Base-by-base conservation (phyloP, 2,113 vertebrate species). In the Arvicanthis niloticus region DNA sequence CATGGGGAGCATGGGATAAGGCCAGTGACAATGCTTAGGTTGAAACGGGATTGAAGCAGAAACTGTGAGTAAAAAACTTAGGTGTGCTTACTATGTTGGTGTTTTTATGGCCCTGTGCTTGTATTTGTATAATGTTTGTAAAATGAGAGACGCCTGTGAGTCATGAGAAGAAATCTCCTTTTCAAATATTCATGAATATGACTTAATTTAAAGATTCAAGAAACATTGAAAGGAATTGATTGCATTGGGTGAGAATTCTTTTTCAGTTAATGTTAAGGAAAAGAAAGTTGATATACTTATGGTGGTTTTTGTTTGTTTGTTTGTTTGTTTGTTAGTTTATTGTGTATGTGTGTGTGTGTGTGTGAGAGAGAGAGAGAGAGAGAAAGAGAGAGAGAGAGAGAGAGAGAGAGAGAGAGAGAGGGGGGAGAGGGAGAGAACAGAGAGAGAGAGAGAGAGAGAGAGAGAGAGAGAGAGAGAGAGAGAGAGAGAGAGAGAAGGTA, bases 11-110 rank as follows among this genome's bases (percentile, higher is more conserved):
- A 7, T 31, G 7, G 37, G 7, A 29, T 29, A 8, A 42, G 5
- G 21, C 0, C 1, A 7, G 34, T 10, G 21, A 8, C 2, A 48
- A 40, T 6, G 1, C n/a, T 42, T 40, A 67, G 4, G 4, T 13
- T 21, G 3, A 21, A n/a, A 31, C 0, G 1, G 13, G 45, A 45
- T 34, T 17, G 51, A 58, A 19, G 22, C 6, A 26, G 51, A 3
- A 53, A 13, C 10, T 19, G 56, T 56, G n/a, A n/a, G 16, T 26
- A 53, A 10, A 48, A 68, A 34, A 10, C 2, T 29, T 48, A 40
- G 62, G 2, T 12, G 13, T 17, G 37, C 8, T 37, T 42, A 56
- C 3, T 58, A 13, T 72, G 26, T 26, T 11, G 0, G 4, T 56
- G 17, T 7, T n/a, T 89, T 56, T 77, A 70, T 85, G 6, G n/a